Evolutionary conservation across 1,140 invertebrate species (phyloP), one percentile per base, ranked within the genome.

Genomic region (Lysiphlebus fabarum): DNA sequence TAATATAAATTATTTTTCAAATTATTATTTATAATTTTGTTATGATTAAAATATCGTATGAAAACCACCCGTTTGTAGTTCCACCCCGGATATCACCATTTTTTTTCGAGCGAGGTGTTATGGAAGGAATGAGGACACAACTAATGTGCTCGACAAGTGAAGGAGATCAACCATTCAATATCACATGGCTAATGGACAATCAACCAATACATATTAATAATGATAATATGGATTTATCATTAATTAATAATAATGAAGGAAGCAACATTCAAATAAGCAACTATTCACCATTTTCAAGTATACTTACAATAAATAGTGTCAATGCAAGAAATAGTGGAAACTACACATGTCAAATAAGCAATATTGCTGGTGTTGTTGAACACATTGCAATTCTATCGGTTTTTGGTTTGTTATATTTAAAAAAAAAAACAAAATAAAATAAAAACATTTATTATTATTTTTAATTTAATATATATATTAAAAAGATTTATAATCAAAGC

Each of bases 341-440:
- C 71, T 87, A 87, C 75, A 84, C 84, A 42, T 88, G 87, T 72
- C 81, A 80, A 61, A 84, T 85, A 48, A 78, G 77, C 60, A 88
- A 89, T 71, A 72, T 76, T 63, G 82, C 85, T 63, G 83, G 83
- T 70, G 67, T 71, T 62, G 81, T 81, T 63, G 80, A 83, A 62
- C 81, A 83, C 68, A 85, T 84, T 26, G 84, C 86, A 47, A 71
- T 80, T 57, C 82, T 90, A 65, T 83, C 83, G 65, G 86, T 89
- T 65, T 70, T 71, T 75, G 75, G 75, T 77, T 75, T 74, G 75
- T 77, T 65, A 40, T 40, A 40, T 26, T 26, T 26, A 26, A 26
- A 40, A 6, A 40, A 40, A 40, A 40, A 40, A 40, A 3, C 38
- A 40, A 7, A 4, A 40, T 8, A 3, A 40, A 40, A 40, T 8